Evolutionary conservation across 2,888 invertebrate species (phyloP).

Genomic region (Caenorhabditis angaria): DNA sequence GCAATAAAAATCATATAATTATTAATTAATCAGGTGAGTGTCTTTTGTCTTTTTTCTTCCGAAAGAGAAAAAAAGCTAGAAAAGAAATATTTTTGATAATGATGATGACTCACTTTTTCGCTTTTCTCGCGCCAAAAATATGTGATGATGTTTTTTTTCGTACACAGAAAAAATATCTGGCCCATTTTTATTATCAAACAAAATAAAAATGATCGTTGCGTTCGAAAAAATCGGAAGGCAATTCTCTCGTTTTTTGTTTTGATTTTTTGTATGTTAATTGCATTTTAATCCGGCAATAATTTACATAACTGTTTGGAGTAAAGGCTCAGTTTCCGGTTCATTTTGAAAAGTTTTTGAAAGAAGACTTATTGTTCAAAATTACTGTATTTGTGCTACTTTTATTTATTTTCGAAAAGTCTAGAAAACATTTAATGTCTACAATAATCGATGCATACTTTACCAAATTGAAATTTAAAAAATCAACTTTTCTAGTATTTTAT

Average conservation of each 20-base stretch:
- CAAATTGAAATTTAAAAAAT: no score
- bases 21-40: background rate
- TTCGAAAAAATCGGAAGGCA: background rate
- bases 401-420: no score
- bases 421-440: no score
- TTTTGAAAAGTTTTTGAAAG: no score
- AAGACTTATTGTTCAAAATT: no score
- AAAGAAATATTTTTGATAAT: background rate
- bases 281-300: background rate
- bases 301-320: background rate
- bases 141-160: conserved; percentile 1
- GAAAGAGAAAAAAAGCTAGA: background rate
- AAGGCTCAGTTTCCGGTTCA: no score
- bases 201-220: background rate
- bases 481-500: no score
- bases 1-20: conserved; percentile 1
- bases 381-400: no score
- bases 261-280: no score
- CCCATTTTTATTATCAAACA: conserved; percentile 1
- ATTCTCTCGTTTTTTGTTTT: background rate
- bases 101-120: conserved; percentile 2
- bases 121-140: background rate
- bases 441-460: no score
- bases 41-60: background rate
- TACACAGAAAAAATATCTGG: background rate